Percentiles rank a stretch among this genome's conserved stretches.
Evolutionary conservation across 2,113 vertebrate genomes (phyloP).

Genomic region (Baryphthengus martii): DNA sequence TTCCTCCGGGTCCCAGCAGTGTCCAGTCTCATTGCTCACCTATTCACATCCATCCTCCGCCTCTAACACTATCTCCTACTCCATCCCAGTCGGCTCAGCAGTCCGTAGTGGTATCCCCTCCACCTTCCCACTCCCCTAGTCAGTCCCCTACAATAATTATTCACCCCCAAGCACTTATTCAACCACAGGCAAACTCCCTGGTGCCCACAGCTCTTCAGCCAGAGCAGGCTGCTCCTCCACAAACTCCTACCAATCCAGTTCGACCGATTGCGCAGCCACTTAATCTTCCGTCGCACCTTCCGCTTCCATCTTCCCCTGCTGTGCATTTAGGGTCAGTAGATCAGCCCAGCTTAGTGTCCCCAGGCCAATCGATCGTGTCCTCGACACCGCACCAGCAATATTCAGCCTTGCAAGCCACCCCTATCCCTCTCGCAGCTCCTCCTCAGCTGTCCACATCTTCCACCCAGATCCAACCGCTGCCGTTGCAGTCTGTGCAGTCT

Average conservation of each 20-base stretch:
- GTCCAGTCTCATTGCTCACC: slow-evolving; percentile 76
- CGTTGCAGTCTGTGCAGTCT: slow-evolving; percentile 83
- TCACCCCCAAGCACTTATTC: slow-evolving; percentile 78
- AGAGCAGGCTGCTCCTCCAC: slow-evolving; percentile 64
- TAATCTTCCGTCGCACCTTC: slow-evolving; percentile 69
- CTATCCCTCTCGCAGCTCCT: slow-evolving; percentile 74
- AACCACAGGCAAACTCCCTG: slow-evolving; percentile 77
- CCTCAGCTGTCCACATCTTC: slow-evolving; percentile 79
- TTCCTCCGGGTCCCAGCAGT: slow-evolving; percentile 63
- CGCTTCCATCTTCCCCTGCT: slow-evolving; percentile 70
- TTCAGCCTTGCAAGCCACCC: slow-evolving; percentile 69
- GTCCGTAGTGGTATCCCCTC: slow-evolving; percentile 81
- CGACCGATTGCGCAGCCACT: slow-evolving; percentile 60
- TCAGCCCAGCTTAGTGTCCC: slow-evolving; percentile 67
- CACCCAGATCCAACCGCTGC: slow-evolving; percentile 80
- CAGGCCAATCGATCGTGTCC: slow-evolving; percentile 70
- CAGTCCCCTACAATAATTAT: slow-evolving; percentile 83
- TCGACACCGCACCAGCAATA: slow-evolving; percentile 73
- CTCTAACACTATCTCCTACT: slow-evolving; percentile 67
- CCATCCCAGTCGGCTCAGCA: slow-evolving; percentile 75
- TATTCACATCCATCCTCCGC: slow-evolving; percentile 67
- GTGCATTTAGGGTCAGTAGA: slow-evolving; percentile 75
- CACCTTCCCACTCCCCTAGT: slow-evolving; percentile 77
- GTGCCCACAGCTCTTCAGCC: slow-evolving; percentile 77
- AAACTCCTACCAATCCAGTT: slow-evolving; percentile 38